Conservation (phyloP, 2,113 vertebrate genomes). For the Eidolon helvum region DNA sequence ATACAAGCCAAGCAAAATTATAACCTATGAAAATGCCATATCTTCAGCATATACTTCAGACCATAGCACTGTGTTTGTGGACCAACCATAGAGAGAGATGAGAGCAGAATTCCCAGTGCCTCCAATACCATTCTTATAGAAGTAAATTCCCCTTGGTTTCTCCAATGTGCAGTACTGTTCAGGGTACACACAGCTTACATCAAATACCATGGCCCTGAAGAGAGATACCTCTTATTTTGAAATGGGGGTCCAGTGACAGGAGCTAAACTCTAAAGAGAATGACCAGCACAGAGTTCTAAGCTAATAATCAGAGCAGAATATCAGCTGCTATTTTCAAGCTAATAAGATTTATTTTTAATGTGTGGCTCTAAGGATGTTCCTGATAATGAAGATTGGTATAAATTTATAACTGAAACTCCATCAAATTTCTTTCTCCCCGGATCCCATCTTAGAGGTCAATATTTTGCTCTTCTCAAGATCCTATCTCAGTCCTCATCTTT, state of each 20-base stretch:
- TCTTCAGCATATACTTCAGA: neutral
- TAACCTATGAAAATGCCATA: neutral
- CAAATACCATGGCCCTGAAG: neutral
- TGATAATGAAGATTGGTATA: neutral
- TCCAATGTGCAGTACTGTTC: neutral
- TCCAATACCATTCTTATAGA: neutral
- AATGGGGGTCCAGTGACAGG: neutral
- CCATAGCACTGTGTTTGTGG: neutral
- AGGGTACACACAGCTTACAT: neutral
- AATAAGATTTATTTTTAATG: neutral
- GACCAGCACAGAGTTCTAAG: neutral
- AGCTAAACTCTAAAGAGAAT: neutral
- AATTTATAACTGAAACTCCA: neutral
- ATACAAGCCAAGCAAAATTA: neutral
- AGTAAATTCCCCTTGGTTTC: neutral
- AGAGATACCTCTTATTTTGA: neutral
- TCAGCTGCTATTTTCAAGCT: neutral
- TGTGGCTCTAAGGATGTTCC: neutral
- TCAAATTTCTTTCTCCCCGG: neutral
- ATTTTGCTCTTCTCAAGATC: neutral
- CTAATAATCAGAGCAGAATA: neutral
- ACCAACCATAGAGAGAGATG: neutral
- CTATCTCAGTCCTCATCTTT: neutral
- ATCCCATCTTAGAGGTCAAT: neutral
- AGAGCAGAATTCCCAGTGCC: neutral